Conservation (phyloP, 2,888 invertebrate species). For the Camptogramma bilineatum region DNA sequence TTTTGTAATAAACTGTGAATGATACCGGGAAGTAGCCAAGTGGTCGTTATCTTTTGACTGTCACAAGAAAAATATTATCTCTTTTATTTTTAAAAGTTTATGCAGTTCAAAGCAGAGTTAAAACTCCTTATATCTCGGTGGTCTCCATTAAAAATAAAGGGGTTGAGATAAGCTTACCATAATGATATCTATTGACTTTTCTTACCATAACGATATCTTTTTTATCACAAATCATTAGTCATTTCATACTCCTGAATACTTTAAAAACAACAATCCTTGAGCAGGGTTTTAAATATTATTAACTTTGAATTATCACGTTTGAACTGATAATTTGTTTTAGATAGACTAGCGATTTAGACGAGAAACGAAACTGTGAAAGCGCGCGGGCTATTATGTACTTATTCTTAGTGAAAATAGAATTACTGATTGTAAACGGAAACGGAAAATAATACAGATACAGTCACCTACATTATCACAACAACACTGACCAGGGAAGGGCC, state of each 20-base stretch:
- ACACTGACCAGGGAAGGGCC: slow-evolving; percentile 19
- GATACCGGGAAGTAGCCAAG: slow-evolving; percentile 5
- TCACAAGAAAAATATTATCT: slow-evolving; percentile 11
- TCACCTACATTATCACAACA: slow-evolving; percentile 12
- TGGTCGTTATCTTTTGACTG: slow-evolving; percentile 7
- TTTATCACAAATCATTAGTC: slow-evolving; percentile 10
- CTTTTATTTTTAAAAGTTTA: slow-evolving; percentile 1
- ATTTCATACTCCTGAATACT: neutral
- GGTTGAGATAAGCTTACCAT: neutral
- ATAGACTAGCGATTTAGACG: no score
- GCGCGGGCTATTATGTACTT: neutral
- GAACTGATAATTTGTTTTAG: no score
- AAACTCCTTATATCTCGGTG: neutral
- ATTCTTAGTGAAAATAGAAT: neutral
- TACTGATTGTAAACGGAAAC: neutral
- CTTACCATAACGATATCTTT: slow-evolving; percentile 7
- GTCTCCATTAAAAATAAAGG: neutral
- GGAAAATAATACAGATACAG: neutral
- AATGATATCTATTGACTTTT: neutral
- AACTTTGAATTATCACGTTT: no score
- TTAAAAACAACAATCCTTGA: no score
- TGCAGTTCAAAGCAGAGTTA: neutral
- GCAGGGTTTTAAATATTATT: no score
- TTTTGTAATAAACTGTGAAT: slow-evolving; percentile 5
- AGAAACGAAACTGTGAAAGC: neutral